Evolutionary conservation across 2,113 vertebrate genomes (phyloP).

Genomic region (Hippocampus abdominalis): DNA sequence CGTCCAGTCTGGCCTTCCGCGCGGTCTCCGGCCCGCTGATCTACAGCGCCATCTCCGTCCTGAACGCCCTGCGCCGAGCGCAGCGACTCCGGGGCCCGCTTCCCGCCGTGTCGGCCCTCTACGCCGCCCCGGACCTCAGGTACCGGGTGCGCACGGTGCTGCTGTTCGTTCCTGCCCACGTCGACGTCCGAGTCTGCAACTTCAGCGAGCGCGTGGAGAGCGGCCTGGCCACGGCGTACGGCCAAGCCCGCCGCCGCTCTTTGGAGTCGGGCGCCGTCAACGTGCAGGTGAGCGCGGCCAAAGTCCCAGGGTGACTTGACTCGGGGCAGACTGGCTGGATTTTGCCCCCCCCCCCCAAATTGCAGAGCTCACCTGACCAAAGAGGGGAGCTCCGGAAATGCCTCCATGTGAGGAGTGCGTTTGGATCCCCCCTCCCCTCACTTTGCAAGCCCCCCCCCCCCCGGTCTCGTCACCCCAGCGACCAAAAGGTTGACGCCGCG

Average conservation of each 20-base stretch:
- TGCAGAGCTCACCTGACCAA: too few species aligned
- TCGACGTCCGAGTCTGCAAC: slow-evolving; percentile 87
- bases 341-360: too few species aligned
- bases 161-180: slow-evolving; percentile 86
- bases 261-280: slow-evolving; percentile 76
- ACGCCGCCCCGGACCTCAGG: slow-evolving; percentile 75
- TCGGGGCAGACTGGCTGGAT: too few species aligned
- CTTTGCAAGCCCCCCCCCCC: too few species aligned
- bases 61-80: slow-evolving; percentile 80
- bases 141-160: slow-evolving; percentile 90
- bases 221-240: slow-evolving; percentile 80
- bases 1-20: slow-evolving; percentile 84
- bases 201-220: slow-evolving; percentile 87
- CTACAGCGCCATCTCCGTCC: slow-evolving; percentile 87
- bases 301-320: too few species aligned
- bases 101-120: slow-evolving; percentile 76
- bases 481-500: too few species aligned
- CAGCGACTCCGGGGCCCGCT: slow-evolving; percentile 68
- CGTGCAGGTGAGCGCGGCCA: slow-evolving; percentile 77
- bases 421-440: too few species aligned
- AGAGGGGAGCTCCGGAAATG: too few species aligned
- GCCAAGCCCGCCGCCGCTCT: slow-evolving; percentile 75
- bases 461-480: too few species aligned
- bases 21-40: slow-evolving; percentile 86
- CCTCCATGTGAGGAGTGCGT: too few species aligned